These are phyloP conservation scores for Tachuris rubrigastra DNA, from an alignment of 2,113 vertebrate species.

Conservation along the genomic window DNA sequence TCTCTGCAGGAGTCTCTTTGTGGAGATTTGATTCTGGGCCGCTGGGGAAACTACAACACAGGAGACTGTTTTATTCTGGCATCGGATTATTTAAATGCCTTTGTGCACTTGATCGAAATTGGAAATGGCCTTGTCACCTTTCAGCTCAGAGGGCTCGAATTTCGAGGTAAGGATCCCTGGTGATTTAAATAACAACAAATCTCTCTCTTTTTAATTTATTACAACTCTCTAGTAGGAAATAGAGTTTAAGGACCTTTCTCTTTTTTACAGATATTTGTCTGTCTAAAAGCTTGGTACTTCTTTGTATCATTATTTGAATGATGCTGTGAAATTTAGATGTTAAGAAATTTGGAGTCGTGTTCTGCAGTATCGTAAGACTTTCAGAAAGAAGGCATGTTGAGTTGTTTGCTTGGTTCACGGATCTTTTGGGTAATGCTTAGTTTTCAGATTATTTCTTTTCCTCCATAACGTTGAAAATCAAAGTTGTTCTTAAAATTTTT, in stretches of 20 bases:
- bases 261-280: neutral
- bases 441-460: neutral
- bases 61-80: slow-evolving; percentile 97
- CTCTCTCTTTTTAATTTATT: neutral
- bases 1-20: slow-evolving; percentile 94
- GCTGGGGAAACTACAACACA: slow-evolving; percentile 94
- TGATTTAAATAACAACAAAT: neutral
- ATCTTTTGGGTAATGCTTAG: neutral
- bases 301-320: neutral
- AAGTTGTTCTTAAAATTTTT: neutral
- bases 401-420: neutral
- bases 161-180: slow-evolving; percentile 83
- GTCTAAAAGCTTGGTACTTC: neutral
- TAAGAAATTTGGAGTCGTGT: neutral
- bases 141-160: slow-evolving; percentile 96
- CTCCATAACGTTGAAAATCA: neutral
- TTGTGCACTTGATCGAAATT: slow-evolving; percentile 95
- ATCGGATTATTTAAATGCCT: slow-evolving; percentile 97
- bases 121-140: slow-evolving; percentile 97
- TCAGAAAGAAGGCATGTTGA: neutral
- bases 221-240: neutral
- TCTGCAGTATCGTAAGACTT: neutral
- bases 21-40: slow-evolving; percentile 91
- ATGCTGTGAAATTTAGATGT: neutral
- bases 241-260: neutral